phyloP scores from a whole-genome alignment of 2,888 invertebrate genomes.

The Caenorhabditis afra region DNA sequence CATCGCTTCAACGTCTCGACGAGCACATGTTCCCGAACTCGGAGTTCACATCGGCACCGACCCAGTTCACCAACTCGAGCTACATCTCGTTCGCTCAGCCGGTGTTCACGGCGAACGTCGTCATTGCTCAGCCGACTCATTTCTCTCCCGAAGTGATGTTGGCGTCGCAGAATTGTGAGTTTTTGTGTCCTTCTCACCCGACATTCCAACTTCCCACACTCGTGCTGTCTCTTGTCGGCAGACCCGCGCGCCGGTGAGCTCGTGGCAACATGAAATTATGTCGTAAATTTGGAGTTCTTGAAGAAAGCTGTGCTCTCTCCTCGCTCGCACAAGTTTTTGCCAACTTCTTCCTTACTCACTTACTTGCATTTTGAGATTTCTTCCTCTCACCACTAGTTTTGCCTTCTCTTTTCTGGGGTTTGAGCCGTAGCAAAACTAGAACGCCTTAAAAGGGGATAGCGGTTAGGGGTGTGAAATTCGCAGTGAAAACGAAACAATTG shows the following conservation, averaged over 20 bases:
- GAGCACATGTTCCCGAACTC: slow-evolving; percentile 3
- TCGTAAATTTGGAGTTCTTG: slow-evolving; percentile 44
- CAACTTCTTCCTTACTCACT: slow-evolving; percentile 1
- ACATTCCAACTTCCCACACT: not conserved
- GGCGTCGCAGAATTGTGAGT: slow-evolving; percentile 43
- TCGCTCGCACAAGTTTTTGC: no score
- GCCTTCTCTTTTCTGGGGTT: not conserved
- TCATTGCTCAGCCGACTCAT: slow-evolving; percentile 25
- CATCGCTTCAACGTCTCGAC: no score
- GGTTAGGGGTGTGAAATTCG: not conserved
- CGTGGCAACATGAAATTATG: slow-evolving; percentile 41
- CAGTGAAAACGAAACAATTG: slow-evolving; percentile 12
- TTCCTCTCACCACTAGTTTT: not conserved
- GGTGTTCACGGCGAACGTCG: slow-evolving; percentile 25
- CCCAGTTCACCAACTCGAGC: slow-evolving; percentile 13
- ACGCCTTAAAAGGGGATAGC: no score
- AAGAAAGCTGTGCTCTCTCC: slow-evolving; percentile 6
- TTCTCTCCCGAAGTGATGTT: slow-evolving; percentile 18
- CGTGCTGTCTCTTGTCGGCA: not conserved
- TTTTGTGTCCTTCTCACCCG: not conserved
- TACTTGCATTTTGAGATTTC: no score
- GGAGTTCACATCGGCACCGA: slow-evolving; percentile 20
- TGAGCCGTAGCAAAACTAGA: no score
- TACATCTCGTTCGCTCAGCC: slow-evolving; percentile 41
- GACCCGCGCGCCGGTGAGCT: not conserved